Conservation (phyloP, 1,140 invertebrate genomes). For the Brachionus koreanus region DNA sequence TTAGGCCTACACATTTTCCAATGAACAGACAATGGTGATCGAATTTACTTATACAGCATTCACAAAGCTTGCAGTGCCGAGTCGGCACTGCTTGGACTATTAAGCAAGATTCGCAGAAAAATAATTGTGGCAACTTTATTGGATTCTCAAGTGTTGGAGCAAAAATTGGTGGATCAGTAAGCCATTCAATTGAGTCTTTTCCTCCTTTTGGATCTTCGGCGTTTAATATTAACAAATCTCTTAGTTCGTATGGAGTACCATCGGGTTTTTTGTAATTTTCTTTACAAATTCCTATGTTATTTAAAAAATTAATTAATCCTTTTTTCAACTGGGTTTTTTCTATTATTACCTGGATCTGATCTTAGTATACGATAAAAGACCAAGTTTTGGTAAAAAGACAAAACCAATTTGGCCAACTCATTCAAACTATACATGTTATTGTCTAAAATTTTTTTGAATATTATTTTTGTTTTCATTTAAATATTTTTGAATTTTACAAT, state of each 20-base stretch:
- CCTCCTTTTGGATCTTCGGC: neutral
- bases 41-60: conserved; percentile 49
- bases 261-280: conserved; percentile 22
- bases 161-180: conserved; percentile 24
- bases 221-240: conserved; percentile 13
- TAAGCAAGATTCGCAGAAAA: conserved; percentile 31
- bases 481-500: neutral
- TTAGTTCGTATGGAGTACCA: conserved; percentile 6
- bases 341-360: neutral
- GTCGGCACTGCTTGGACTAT: neutral
- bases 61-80: conserved; percentile 54
- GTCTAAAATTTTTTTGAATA: neutral
- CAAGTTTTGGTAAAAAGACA: neutral
- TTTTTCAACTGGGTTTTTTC: neutral
- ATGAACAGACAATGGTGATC: conserved; percentile 57
- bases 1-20: conserved; percentile 51
- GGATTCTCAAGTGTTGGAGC: neutral
- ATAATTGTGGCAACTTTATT: neutral
- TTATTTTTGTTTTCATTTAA: neutral
- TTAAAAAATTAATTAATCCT: neutral
- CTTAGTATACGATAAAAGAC: neutral
- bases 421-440: neutral
- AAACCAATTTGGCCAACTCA: neutral
- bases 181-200: conserved; percentile 31
- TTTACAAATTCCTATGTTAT: conserved; percentile 5